Evolutionary conservation across 2,797 vertebrate genomes (phyloP), one percentile per base, ranked within the genome.

Genomic region (Rhodeus uyekii): DNA sequence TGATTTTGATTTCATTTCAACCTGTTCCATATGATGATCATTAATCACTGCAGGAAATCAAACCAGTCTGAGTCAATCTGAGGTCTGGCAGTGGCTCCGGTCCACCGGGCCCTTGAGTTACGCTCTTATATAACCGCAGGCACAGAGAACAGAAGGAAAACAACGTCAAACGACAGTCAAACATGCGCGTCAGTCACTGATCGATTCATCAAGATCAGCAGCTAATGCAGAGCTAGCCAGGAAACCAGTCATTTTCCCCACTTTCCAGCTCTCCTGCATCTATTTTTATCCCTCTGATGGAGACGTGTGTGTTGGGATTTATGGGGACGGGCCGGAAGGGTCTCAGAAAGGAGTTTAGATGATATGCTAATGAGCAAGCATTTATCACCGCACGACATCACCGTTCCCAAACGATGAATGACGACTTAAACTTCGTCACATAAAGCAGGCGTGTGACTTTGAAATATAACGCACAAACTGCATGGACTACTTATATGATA

Each of bases 281-380:
- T 79, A 79, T 79, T 60, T 60, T 44, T 58, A 79, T 27, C 19
- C 53, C 53, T 60, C 55, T 29, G 55, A 60, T 60, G 55, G 24
- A 60, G 55, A 60, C 8, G 19, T 61, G 22, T 72, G 50, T 36
- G 46, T 72, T 18, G 61, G 65, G 39, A 71, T 60, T 60, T 16
- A 71, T 24, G 50, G 19, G 14, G 64, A 7, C 22, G 58, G 34
- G 29, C n/a, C 29, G 24, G 22, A 18, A 10, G 39, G 39, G 46
- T 48, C 63, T 68, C 34, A 48, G 29, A 48, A 60, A n/a, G 27
- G 22, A 46, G n/a, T 29, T 74, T 8, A 3, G 32, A 60, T 27
- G 29, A 50, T 74, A 81, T 81, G 69, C 44, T 65, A 74, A 81
- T 65, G 19, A 1, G 7, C 44, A 27, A 3, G 44, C 58, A 61